Percentiles rank a stretch among this genome's conserved stretches.
These are phyloP conservation scores for Cyclargus thomasi DNA, from an alignment of 1,140 invertebrate genomes.

Conservation along the genomic window DNA sequence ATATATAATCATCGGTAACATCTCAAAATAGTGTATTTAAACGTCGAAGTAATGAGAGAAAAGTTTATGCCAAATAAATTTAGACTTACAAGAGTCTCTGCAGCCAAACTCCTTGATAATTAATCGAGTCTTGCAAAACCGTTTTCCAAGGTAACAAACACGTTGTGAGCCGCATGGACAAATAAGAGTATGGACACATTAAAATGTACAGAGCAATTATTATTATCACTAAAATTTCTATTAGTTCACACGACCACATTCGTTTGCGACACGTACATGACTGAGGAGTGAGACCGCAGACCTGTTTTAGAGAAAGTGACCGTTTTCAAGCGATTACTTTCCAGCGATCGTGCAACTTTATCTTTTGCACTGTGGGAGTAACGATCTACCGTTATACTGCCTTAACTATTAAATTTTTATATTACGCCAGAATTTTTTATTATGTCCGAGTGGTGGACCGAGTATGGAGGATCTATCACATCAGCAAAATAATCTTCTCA, in stretches of 20 bases:
- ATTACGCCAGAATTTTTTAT: background rate
- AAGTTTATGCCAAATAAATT: too few species aligned
- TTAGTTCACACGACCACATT: slow-evolving; percentile 20
- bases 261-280: slow-evolving; percentile 30
- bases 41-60: background rate
- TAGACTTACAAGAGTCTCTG: slow-evolving; percentile 7
- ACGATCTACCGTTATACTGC: slow-evolving; percentile 56
- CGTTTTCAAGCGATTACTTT: slow-evolving; percentile 60
- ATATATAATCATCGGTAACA: too few species aligned
- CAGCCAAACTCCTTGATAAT: slow-evolving; percentile 1
- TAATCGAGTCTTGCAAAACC: slow-evolving; percentile 8
- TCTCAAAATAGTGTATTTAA: too few species aligned
- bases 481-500: too few species aligned
- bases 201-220: slow-evolving; percentile 15
- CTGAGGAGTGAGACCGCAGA: slow-evolving; percentile 34
- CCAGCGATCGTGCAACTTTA: slow-evolving; percentile 47
- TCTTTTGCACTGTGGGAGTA: slow-evolving; percentile 28
- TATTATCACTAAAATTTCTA: background rate
- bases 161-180: background rate
- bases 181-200: background rate
- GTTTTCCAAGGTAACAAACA: slow-evolving; percentile 17
- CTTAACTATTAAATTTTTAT: slow-evolving; percentile 25
- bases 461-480: too few species aligned
- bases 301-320: slow-evolving; percentile 68
- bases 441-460: background rate